Percentiles rank a stretch among this genome's conserved stretches.
phyloP scores from a whole-genome alignment of 1,140 invertebrate species.

The Doryteuthis pealeii region DNA sequence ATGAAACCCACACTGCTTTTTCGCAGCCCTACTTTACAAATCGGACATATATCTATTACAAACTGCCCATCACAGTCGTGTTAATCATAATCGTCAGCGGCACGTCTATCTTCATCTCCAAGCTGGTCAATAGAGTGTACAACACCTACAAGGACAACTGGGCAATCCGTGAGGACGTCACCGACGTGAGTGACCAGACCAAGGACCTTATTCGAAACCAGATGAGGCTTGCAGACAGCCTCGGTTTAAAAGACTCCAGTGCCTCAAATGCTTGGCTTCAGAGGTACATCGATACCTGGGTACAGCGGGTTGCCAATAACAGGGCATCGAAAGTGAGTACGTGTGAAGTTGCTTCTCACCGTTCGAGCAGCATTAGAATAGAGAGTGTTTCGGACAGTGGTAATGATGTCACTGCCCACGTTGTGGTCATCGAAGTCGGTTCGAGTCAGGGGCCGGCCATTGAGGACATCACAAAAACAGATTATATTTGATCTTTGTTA shows the following conservation, averaged over 20 bases:
- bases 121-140: background rate
- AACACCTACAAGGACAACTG: background rate
- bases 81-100: background rate
- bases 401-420: background rate
- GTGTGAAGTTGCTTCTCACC: background rate
- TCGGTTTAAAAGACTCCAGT: background rate
- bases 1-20: background rate
- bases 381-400: background rate
- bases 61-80: background rate
- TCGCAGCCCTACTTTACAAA: background rate
- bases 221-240: background rate
- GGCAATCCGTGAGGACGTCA: background rate
- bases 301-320: background rate
- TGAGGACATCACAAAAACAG: background rate
- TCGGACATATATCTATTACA: background rate
- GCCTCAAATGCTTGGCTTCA: background rate
- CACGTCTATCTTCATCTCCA: background rate
- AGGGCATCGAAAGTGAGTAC: background rate
- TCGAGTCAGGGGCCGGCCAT: background rate
- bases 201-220: background rate
- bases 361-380: background rate
- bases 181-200: background rate
- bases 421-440: background rate
- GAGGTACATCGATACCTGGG: background rate
- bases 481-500: background rate